Conservation (phyloP, 2,797 vertebrate species). For the Serranus cabrilla region DNA sequence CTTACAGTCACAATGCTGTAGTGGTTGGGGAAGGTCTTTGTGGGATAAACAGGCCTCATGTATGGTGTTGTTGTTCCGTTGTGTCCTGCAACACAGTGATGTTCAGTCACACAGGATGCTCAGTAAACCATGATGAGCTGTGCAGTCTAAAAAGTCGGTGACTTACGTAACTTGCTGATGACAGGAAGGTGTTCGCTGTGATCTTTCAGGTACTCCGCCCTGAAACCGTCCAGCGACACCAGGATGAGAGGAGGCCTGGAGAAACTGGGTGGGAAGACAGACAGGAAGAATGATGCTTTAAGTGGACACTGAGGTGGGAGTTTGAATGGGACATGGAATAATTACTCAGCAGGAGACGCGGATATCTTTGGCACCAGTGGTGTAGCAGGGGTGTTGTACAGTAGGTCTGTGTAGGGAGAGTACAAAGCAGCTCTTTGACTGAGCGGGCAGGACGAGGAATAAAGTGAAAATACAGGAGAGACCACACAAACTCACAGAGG, state of each 20-base stretch:
- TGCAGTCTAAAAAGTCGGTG: not conserved
- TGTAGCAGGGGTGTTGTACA: constrained; percentile 22
- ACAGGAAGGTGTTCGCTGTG: constrained; percentile 89
- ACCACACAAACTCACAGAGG: constrained; percentile 23
- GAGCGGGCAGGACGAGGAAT: constrained; percentile 1
- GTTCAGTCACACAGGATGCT: constrained; percentile 12
- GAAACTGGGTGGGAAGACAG: constrained; percentile 84
- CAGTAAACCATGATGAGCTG: not conserved
- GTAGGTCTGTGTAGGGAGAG: constrained; percentile 14
- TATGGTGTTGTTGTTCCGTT: constrained; percentile 89
- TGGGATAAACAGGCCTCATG: constrained; percentile 94
- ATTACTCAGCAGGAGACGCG: constrained; percentile 12
- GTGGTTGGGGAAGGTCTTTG: constrained; percentile 99
- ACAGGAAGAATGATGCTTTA: constrained; percentile 11
- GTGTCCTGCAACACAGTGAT: constrained; percentile 82
- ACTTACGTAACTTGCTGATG: constrained; percentile 95
- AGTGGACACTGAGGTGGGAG: not conserved
- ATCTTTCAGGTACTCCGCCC: constrained; percentile 91
- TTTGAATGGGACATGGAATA: constrained; percentile 16
- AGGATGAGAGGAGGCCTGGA: constrained; percentile 91
- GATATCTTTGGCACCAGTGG: constrained; percentile 36
- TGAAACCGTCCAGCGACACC: constrained; percentile 97
- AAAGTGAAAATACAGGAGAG: constrained; percentile 1
- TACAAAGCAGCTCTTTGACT: constrained; percentile 63
- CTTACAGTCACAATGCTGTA: constrained; percentile 97